Evolutionary conservation across 2,113 vertebrate genomes (phyloP), one percentile per base, ranked within the genome.

Genomic region (Oncorhynchus masou): DNA sequence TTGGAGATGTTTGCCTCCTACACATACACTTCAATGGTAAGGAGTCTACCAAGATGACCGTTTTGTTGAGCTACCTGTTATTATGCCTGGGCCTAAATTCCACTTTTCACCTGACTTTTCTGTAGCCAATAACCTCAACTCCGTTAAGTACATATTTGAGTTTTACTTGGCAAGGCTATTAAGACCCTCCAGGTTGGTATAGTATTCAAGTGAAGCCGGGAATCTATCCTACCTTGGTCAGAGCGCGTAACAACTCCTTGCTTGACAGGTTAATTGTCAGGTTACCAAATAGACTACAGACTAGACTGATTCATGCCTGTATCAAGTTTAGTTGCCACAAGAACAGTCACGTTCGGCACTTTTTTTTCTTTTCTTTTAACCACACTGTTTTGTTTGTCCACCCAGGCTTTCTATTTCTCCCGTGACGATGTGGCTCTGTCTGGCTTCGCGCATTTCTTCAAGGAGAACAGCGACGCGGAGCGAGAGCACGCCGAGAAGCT

Each of bases 351-450:
- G 29, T 34, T 3, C 2, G 25, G 25, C 25, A 27, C 2, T 27
- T 27, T 27, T 25, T 25, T 3, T 29, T 29, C n/a, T n/a, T 3
- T 1, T 24, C 1, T 31, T 31, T 0, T 31, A 45, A 48, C 39
- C 1, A 11, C 19, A 54, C 0, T 16, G 6, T 31, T 48, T 7
- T 31, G 2, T 79, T 57, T 11, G 2, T 80, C 62, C 9, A 4
- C 4, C 65, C 11, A 96, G 96, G 93, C 91, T 70, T 94, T 81
- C 74, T 96, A 94, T 79, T 97, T 96, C 80, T 84, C 85, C 74
- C 93, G 95, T 3, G 96, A 96, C 39, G 95, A 97, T 71, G 93
- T 97, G 76, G 95, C 95, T 1, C 89, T 96, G n/a, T 66, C 81
- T 11, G 94, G 95, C 2, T 95, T 97, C 39, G 22, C 93, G 4